phyloP scores from a whole-genome alignment of 1,140 invertebrate species.

The Helicoverpa zea region DNA sequence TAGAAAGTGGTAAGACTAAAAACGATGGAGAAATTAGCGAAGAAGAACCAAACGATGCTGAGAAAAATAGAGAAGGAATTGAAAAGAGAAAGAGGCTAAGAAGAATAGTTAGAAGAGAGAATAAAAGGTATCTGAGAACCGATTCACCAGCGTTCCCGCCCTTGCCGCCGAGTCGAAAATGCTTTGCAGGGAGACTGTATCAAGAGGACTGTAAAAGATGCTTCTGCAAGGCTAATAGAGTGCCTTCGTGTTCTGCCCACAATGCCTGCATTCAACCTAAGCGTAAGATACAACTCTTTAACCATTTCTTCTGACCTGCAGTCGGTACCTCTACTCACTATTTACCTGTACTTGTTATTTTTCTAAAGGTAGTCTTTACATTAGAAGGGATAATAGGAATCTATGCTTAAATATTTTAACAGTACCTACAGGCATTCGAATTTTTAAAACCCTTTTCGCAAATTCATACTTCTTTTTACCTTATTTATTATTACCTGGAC shows the following conservation, averaged over 20 bases:
- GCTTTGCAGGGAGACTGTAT: slow-evolving; percentile 65
- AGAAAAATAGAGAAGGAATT: neutral
- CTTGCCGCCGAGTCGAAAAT: slow-evolving; percentile 41
- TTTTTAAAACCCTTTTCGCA: no score
- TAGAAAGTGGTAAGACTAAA: neutral
- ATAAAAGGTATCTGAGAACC: neutral
- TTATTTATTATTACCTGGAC: no score
- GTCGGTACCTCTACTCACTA: no score
- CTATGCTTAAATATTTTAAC: no score
- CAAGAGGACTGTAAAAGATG: slow-evolving; percentile 65
- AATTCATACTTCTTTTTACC: no score
- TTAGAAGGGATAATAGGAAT: no score
- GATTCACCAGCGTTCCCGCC: neutral
- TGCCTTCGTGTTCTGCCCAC: slow-evolving; percentile 50
- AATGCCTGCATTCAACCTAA: slow-evolving; percentile 9
- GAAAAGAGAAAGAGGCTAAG: neutral
- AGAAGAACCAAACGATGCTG: neutral
- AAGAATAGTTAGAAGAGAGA: neutral
- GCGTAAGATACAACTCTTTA: neutral
- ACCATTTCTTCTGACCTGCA: no score
- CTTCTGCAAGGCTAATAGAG: slow-evolving; percentile 60
- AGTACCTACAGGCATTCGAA: no score
- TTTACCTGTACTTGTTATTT: no score
- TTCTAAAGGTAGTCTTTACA: no score
- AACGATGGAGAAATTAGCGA: neutral